Evolutionary conservation across 2,113 vertebrate genomes (phyloP).

Genomic region (Mellivora capensis): DNA sequence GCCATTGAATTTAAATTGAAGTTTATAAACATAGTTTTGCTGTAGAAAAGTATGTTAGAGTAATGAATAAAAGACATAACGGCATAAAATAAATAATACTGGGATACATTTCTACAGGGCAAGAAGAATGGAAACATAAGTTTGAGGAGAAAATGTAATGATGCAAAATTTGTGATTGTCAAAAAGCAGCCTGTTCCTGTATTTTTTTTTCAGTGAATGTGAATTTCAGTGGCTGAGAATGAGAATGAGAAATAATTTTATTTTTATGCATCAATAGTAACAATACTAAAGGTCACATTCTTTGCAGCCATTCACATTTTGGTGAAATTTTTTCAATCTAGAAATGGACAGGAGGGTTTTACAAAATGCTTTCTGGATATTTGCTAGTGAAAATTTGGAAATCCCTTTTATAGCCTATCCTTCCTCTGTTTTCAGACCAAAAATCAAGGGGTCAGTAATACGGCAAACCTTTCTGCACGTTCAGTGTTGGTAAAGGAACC

Average conservation of each 20-base stretch:
- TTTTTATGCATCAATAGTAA: conserved; percentile 10
- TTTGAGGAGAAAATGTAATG: not conserved
- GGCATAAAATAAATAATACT: not conserved
- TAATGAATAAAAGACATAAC: not conserved
- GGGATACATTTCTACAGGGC: not conserved
- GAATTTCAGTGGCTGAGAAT: not conserved
- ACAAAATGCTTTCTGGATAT: not conserved
- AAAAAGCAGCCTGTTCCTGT: not conserved
- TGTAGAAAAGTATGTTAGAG: not conserved
- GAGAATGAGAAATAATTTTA: not conserved
- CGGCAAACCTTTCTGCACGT: not conserved
- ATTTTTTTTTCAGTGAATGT: not conserved
- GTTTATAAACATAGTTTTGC: conserved; percentile 2
- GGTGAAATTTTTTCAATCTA: not conserved
- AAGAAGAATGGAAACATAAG: not conserved
- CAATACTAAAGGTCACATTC: not conserved
- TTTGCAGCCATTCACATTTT: not conserved
- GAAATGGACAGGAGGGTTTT: not conserved
- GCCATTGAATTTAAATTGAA: not conserved
- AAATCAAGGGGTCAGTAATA: not conserved
- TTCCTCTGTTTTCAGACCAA: not conserved
- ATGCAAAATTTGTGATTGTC: not conserved
- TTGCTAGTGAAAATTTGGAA: not conserved
- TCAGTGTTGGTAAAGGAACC: not conserved
- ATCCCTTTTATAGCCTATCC: not conserved